phyloP scores from a whole-genome alignment of 2,797 vertebrate genomes.

The Ammospiza maritima region DNA sequence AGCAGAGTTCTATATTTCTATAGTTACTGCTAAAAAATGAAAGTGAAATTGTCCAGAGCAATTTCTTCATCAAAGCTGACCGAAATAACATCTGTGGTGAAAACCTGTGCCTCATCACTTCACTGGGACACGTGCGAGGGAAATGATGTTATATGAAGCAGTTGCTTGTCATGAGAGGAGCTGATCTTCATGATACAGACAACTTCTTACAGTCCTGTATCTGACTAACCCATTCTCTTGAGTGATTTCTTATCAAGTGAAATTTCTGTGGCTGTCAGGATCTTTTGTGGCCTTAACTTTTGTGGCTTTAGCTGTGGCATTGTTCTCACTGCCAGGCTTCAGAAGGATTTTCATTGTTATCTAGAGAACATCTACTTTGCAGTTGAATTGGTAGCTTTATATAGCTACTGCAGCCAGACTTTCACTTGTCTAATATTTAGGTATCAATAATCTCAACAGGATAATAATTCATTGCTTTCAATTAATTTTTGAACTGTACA shows the following conservation, averaged over 20 bases:
- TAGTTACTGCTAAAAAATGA: not conserved
- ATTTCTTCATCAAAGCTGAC: slow-evolving; percentile 6
- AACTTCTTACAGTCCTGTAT: not conserved
- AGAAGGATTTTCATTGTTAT: not conserved
- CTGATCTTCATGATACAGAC: not conserved
- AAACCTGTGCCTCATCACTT: slow-evolving; percentile 2
- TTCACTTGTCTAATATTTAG: not conserved
- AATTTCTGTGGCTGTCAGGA: not conserved
- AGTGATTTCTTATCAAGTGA: not conserved
- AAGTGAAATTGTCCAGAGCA: slow-evolving; percentile 18
- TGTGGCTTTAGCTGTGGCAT: not conserved
- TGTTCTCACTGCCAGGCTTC: not conserved
- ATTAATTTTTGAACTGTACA: not conserved
- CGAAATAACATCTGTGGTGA: not conserved
- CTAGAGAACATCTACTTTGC: not conserved
- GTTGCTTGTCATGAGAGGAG: not conserved
- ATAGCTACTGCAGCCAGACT: not conserved
- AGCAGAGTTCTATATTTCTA: not conserved
- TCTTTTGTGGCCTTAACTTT: not conserved
- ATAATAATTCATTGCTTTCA: not conserved
- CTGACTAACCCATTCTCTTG: not conserved
- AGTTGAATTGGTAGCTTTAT: not conserved
- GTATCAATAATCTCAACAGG: not conserved
- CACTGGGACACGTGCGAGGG: not conserved
- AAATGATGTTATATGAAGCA: not conserved